phyloP scores from a whole-genome alignment of 2,113 vertebrate genomes.

The Myotis lucifugus region DNA sequence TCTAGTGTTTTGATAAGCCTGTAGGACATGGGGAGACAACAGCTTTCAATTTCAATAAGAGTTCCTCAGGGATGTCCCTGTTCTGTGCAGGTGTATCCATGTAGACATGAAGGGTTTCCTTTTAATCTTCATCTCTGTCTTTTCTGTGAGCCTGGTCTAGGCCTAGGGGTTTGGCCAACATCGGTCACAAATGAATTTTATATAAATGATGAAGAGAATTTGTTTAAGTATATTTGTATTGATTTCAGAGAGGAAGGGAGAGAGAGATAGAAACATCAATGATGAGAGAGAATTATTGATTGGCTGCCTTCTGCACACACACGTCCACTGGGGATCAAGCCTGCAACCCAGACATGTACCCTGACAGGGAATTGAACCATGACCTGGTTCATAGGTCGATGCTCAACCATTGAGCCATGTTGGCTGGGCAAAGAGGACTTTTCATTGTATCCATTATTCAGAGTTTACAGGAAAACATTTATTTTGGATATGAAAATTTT shows the following conservation, averaged over 20 bases:
- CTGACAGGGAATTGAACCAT: no score
- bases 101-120: background rate
- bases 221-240: no score
- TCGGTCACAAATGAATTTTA: background rate
- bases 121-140: background rate
- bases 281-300: no score
- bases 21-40: background rate
- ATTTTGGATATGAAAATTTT: background rate
- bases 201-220: background rate
- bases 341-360: no score
- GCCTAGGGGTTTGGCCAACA: background rate
- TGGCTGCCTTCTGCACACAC: no score
- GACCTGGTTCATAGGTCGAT: no score
- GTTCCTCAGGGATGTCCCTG: background rate
- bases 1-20: background rate
- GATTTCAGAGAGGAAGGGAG: no score
- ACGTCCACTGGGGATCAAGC: no score
- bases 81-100: background rate
- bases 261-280: no score
- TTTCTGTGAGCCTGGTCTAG: background rate
- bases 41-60: background rate
- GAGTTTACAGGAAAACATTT: conserved; percentile 34
- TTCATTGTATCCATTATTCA: background rate
- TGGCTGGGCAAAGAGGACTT: background rate
- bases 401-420: no score